A percentile compares a stretch with the other conserved stretches of the same genome.
Conservation (phyloP, 2,797 vertebrate species). For the Helarctos malayanus region DNA sequence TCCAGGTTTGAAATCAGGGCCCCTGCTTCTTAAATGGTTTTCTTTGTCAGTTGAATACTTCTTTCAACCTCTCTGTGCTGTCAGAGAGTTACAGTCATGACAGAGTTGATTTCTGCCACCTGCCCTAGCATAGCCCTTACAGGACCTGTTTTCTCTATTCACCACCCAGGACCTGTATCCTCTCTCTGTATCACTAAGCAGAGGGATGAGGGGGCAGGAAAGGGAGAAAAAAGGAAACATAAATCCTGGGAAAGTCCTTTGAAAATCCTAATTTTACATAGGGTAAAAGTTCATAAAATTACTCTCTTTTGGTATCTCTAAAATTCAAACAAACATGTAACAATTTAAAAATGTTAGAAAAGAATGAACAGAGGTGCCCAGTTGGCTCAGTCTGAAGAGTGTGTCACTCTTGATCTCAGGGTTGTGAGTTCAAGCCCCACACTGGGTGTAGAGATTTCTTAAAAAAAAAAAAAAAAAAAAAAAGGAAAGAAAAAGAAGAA, state of each 20-base stretch:
- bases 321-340: constrained; percentile 21
- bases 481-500: not conserved
- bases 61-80: not conserved
- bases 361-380: not conserved
- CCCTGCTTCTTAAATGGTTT: not conserved
- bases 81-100: not conserved
- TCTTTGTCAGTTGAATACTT: not conserved
- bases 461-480: not conserved
- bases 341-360: not conserved
- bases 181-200: not conserved
- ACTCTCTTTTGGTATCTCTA: not conserved
- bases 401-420: not conserved
- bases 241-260: not conserved
- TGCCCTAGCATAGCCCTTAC: not conserved
- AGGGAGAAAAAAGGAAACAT: not conserved
- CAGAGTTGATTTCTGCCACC: not conserved
- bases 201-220: not conserved
- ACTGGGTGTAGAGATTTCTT: not conserved
- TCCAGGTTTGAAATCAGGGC: not conserved
- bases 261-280: not conserved
- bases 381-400: not conserved
- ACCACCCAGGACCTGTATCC: not conserved
- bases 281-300: not conserved
- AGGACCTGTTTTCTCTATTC: not conserved
- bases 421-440: not conserved